Evolutionary conservation across 2,113 vertebrate species (phyloP).

Genomic region (Syngnathus scovelli): DNA sequence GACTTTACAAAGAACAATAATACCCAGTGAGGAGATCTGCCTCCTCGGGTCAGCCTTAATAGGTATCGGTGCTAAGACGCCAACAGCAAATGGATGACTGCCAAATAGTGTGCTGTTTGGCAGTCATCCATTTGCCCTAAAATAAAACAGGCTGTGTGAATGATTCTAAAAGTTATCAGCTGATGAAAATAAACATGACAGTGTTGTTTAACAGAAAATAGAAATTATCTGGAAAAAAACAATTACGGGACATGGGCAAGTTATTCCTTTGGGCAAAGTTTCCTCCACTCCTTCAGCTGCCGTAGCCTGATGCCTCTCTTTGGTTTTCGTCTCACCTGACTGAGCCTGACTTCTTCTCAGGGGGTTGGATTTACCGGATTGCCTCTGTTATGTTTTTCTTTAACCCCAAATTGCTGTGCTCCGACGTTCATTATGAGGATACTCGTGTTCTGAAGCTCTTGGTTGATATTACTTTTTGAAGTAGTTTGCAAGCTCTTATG

Average conservation of each 20-base stretch:
- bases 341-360: too few relatives aligned
- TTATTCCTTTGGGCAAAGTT: neutral
- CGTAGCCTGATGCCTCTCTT: too few relatives aligned
- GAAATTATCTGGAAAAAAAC: neutral
- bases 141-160: conserved; percentile 4
- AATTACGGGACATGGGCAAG: neutral
- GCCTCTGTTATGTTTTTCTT: too few relatives aligned
- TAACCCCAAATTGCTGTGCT: too few relatives aligned
- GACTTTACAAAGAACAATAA: neutral
- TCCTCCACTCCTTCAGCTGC: too few relatives aligned
- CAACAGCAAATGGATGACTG: conserved; percentile 19
- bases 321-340: too few relatives aligned
- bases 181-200: neutral
- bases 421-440: too few relatives aligned
- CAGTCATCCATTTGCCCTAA: conserved; percentile 15
- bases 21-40: neutral
- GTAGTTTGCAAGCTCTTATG: too few relatives aligned
- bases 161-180: neutral
- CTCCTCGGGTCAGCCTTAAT: conserved; percentile 20
- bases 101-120: conserved; percentile 22
- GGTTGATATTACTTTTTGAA: too few relatives aligned
- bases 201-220: neutral
- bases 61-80: conserved; percentile 27
- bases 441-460: too few relatives aligned
- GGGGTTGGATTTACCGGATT: too few relatives aligned